Evolutionary conservation across 2,113 vertebrate genomes (phyloP).

Genomic region (Antigone vipio): DNA sequence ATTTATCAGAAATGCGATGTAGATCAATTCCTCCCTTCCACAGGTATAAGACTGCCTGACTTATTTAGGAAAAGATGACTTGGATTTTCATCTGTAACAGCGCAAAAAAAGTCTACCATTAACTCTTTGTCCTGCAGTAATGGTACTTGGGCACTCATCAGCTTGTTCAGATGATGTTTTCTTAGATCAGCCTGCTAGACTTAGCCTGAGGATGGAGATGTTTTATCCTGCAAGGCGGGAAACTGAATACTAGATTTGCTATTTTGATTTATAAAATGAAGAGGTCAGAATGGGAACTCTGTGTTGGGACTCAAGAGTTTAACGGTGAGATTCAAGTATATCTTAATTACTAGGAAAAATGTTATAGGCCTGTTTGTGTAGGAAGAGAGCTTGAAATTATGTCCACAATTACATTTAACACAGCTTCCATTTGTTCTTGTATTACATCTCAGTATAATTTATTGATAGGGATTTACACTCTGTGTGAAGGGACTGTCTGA

Average conservation of each 20-base stretch:
- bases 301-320: neutral
- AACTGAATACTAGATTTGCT: neutral
- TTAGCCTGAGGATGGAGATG: neutral
- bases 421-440: neutral
- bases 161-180: neutral
- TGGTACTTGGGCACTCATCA: neutral
- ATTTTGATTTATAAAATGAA: neutral
- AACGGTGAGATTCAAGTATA: neutral
- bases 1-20: neutral
- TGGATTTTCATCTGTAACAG: neutral
- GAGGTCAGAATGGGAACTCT: neutral
- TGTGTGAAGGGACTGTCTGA: neutral
- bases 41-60: neutral
- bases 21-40: neutral
- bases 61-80: neutral
- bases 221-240: neutral
- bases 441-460: neutral
- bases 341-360: neutral
- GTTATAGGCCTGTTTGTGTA: neutral
- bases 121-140: neutral
- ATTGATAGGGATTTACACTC: neutral
- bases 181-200: neutral
- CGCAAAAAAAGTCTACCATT: neutral
- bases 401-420: neutral
- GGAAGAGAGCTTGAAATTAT: neutral